These are phyloP conservation scores for Tetragonula clypearis DNA, from an alignment of 1,140 invertebrate species.

Conservation along the genomic window DNA sequence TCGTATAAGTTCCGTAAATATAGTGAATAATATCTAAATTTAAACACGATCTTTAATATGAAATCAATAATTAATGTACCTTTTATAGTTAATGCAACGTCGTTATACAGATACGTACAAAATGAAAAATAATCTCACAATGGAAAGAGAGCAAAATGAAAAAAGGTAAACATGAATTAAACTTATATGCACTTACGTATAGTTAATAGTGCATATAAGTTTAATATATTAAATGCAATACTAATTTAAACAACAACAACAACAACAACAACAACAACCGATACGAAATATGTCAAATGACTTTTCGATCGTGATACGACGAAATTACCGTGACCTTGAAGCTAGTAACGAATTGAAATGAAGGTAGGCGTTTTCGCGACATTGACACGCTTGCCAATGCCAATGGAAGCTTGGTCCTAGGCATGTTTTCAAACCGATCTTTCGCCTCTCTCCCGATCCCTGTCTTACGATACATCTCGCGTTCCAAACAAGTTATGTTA, in stretches of 20 bases:
- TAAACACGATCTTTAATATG: not conserved
- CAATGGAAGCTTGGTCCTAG: slow-evolving; percentile 33
- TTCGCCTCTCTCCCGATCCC: not conserved
- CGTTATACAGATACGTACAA: not conserved
- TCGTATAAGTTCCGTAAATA: too few relatives aligned
- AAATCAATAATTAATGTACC: not conserved
- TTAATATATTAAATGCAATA: not conserved
- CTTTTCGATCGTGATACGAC: not conserved
- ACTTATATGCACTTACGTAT: too few relatives aligned
- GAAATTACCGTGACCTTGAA: slow-evolving; percentile 29
- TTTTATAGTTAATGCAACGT: not conserved
- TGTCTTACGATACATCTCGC: slow-evolving; percentile 1
- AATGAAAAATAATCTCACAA: not conserved
- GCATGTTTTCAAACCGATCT: slow-evolving; percentile 9
- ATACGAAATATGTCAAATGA: not conserved
- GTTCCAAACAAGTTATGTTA: slow-evolving; percentile 38
- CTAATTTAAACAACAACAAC: too few relatives aligned
- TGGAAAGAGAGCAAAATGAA: not conserved
- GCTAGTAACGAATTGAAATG: slow-evolving; percentile 19
- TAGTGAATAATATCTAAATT: too few relatives aligned
- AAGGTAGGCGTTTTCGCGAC: slow-evolving; percentile 21
- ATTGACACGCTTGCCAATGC: slow-evolving; percentile 61
- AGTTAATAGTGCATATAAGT: too few relatives aligned
- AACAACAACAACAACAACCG: too few relatives aligned
- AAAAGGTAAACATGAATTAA: not conserved